These are phyloP conservation scores for Paralinhomoeus sp. DNA, from an alignment of 2,888 invertebrate genomes.

Conservation along the genomic window DNA sequence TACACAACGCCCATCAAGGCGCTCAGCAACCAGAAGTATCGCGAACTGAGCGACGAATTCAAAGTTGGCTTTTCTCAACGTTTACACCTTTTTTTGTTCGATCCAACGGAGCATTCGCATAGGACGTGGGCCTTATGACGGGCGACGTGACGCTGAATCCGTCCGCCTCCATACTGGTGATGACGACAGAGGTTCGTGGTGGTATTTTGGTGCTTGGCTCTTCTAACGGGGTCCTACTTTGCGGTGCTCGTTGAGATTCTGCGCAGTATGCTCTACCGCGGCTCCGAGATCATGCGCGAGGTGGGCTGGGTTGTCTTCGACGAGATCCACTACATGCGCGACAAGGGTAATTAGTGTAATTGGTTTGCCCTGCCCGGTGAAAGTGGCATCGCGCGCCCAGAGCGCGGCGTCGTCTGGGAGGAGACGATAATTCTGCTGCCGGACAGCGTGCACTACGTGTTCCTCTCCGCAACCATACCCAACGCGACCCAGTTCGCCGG, in stretches of 20 bases:
- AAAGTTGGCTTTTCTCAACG: neutral
- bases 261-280: constrained; percentile 89
- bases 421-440: constrained; percentile 90
- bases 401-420: constrained; percentile 97
- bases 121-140: constrained; percentile 90
- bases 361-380: neutral
- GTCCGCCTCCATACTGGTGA: constrained; percentile 83
- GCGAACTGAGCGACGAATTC: constrained; percentile 86
- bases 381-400: constrained; percentile 27
- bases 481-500: constrained; percentile 68
- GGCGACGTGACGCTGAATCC: constrained; percentile 99
- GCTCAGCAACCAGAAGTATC: constrained; percentile 91
- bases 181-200: constrained; percentile 79
- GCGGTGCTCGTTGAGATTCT: constrained; percentile 72
- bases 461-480: constrained; percentile 94
- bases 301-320: constrained; percentile 99
- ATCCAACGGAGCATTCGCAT: too few species aligned
- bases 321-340: constrained; percentile 99
- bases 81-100: constrained; percentile 7
- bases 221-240: neutral
- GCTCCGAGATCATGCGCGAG: constrained; percentile 93
- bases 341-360: constrained; percentile 40
- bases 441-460: constrained; percentile 92
- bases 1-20: constrained; percentile 99
- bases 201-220: neutral